Percentiles rank a stretch among this genome's conserved stretches.
phyloP scores from a whole-genome alignment of 2,797 vertebrate species.

The Neostethus bicornis region DNA sequence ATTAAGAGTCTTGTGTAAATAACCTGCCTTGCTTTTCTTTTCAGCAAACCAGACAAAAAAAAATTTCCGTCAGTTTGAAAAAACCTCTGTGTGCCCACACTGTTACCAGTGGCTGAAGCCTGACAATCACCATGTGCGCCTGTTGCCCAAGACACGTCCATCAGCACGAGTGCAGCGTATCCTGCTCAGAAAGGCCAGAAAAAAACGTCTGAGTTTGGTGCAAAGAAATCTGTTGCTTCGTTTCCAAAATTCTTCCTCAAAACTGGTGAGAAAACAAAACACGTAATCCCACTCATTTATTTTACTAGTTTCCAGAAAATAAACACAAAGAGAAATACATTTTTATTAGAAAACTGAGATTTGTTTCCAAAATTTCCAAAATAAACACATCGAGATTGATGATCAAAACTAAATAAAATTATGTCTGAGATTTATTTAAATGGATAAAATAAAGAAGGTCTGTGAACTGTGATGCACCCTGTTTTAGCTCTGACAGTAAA shows the following conservation, averaged over 20 bases:
- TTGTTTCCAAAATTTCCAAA: too few relatives aligned
- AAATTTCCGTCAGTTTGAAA: constrained; percentile 18
- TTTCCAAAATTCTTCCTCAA: constrained; percentile 82
- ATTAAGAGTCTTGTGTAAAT: background rate
- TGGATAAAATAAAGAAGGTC: background rate
- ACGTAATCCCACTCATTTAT: background rate
- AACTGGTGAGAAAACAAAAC: constrained; percentile 83
- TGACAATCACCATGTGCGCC: constrained; percentile 80
- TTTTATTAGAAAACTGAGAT: too few relatives aligned
- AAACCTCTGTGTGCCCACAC: constrained; percentile 76
- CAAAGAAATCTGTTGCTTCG: constrained; percentile 83
- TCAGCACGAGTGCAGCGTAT: constrained; percentile 80
- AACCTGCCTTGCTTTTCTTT: background rate
- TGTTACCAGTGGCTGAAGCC: constrained; percentile 88
- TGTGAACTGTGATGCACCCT: background rate
- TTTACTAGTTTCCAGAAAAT: background rate
- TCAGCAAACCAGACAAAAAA: constrained; percentile 50
- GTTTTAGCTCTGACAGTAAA: constrained; percentile 13
- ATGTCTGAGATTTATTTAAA: too few relatives aligned
- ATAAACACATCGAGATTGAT: background rate
- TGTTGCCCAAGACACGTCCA: constrained; percentile 84
- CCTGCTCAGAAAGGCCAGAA: constrained; percentile 78
- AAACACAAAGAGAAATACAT: background rate
- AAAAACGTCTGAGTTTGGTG: constrained; percentile 80
- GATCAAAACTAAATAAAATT: background rate